Evolutionary conservation across 2,888 invertebrate species (phyloP), one percentile per base, ranked within the genome.

Genomic region (Dolomedes plantarius): DNA sequence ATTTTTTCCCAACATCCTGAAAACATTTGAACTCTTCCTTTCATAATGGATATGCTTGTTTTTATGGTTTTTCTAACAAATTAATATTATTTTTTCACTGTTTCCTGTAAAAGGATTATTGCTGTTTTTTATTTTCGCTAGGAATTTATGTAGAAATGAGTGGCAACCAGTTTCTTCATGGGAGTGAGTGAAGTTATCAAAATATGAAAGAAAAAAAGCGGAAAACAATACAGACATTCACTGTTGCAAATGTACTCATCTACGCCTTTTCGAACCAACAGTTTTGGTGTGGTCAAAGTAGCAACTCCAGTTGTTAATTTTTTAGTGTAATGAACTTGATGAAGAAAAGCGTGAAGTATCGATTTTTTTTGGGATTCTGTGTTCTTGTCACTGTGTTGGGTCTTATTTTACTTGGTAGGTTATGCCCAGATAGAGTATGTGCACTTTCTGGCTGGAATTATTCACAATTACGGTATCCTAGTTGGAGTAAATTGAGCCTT

Each of bases 351-450:
- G 80, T 80, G 32, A 80, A 80, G 64, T 86, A 86, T 31, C 78
- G 80, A 56, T 86, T 86, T 62, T 79, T 86, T 31, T 68, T 86
- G n/a, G 80, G 80, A 11, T 76, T 80, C 31, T 86, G 86, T 75
- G 72, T 86, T 50, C 62, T 86, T 13, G 80, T 86, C 3, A 86
- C 86, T 67, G 39, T 86, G 16, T 64, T 77, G 32, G 68, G 81
- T 50, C 23, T 81, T 19, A 74, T 87, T 67, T 75, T 87, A 62
- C 62, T 89, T 11, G 78, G 80, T 75, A 88, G 88, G 79, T 75
- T 89, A 56, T 89, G 89, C 80, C 89, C 89, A 28, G 89, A 88
- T 68, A 76, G 77, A 82, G 85, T 88, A 28, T 89, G 89, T 77
- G 69, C 85, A 64, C 19, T 82, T 11, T 81, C 88, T 32, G 39